phyloP scores from a whole-genome alignment of 2,797 vertebrate genomes.

The Urosaurus nigricauda region DNA sequence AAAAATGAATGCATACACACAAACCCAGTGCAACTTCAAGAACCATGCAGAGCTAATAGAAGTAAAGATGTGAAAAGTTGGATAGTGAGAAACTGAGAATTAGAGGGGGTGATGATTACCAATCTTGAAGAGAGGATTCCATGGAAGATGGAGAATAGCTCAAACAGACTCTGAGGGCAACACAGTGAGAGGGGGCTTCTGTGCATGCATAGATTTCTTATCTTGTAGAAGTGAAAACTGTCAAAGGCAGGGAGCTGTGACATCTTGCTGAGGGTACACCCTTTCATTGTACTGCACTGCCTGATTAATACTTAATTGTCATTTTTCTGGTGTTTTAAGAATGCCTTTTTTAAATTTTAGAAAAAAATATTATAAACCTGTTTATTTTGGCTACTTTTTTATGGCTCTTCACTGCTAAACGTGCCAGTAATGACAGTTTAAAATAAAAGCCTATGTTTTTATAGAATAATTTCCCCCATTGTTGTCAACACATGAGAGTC shows the following conservation, averaged over 20 bases:
- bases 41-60: no score
- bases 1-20: no score
- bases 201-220: no score
- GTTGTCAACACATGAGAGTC: neutral
- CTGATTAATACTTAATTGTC: neutral
- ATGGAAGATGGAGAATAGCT: no score
- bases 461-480: neutral
- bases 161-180: no score
- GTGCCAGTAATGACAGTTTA: neutral
- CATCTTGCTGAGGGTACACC: neutral
- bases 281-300: neutral
- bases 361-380: neutral
- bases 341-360: neutral
- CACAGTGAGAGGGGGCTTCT: no score
- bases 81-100: no score
- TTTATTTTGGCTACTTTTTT: neutral
- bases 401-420: neutral
- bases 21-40: no score
- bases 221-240: neutral
- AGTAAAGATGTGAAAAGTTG: no score
- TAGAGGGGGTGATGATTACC: no score
- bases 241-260: neutral
- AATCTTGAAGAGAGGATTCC: no score
- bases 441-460: neutral
- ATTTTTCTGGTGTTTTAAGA: neutral